Evolutionary conservation across 92 coral and sea anemone species (phyloP).

Genomic region (Porites evermanni): DNA sequence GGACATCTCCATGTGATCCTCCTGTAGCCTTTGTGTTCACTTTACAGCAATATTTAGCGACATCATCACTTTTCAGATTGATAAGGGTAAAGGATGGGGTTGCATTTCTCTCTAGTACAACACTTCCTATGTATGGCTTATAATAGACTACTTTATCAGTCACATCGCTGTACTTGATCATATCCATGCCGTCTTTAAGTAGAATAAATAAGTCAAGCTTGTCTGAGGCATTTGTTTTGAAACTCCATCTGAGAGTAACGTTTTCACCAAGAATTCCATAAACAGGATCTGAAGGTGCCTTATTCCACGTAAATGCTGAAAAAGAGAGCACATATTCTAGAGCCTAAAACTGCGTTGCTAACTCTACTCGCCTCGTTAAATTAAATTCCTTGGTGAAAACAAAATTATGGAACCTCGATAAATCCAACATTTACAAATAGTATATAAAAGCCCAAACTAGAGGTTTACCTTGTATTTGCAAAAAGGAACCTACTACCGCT

Average conservation of each 20-base stretch:
- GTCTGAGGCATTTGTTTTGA: background rate
- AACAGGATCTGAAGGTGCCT: background rate
- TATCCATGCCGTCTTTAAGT: background rate
- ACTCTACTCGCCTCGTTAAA: too few species aligned
- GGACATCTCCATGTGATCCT: background rate
- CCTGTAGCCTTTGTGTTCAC: background rate
- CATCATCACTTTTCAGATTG: background rate
- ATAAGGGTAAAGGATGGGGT: background rate
- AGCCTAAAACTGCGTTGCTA: background rate
- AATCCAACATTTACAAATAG: too few species aligned
- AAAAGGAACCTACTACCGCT: too few species aligned
- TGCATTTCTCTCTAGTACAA: background rate
- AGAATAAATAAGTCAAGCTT: background rate
- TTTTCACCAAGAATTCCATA: slow-evolving; percentile 25
- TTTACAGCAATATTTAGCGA: background rate
- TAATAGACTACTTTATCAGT: too few species aligned
- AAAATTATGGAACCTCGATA: too few species aligned
- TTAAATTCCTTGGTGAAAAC: too few species aligned
- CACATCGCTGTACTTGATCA: background rate
- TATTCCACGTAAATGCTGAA: slow-evolving; percentile 26
- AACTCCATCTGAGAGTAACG: slow-evolving; percentile 32
- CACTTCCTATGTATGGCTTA: background rate
- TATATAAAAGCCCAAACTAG: too few species aligned
- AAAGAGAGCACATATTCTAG: background rate
- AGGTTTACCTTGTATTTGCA: too few species aligned